Base-by-base conservation (phyloP, 1,140 invertebrate species). In the Anoplophora glabripennis region DNA sequence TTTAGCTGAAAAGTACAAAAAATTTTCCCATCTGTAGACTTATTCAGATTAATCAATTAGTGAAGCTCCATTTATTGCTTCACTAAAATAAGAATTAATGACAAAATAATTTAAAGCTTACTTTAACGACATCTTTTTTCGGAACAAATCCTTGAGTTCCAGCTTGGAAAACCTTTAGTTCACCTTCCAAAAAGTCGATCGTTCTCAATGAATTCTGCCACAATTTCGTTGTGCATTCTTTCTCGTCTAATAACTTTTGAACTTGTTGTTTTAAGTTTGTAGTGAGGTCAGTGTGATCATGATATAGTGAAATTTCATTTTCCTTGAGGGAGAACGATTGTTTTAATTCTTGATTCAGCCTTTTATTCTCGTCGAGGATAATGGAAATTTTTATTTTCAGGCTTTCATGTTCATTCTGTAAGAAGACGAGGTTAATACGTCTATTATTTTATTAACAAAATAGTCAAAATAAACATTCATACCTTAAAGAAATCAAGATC, bases 241-340 rank as follows among this genome's bases (percentile, higher is more conserved):
- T 75, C 60, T 75, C 73, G 46, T 69, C 36, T 46, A 61, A 42
- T 3, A 67, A 37, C 10, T 17, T 38, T 41, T 64, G 36, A 8
- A 75, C 61, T 63, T 74, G 73, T 15, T 61, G 44, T 65, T 70
- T 69, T 28, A 75, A 63, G 62, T 74, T 75, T 41, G 66, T 52
- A 17, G 70, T 56, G 12, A 73, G 44, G 52, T 70, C 49, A 10
- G 54, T 37, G 38, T 63, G 59, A 34, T 63, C 54, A n/a, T 54
- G 35, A 44, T 63, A 56, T 8, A 46, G 4, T 1, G 34, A n/a
- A 21, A 58, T 11, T 33, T 35, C 42, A 53, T 51, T 36, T 60
- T 57, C 53, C 51, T 65, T 57, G 10, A 28, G 9, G 21, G 40
- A 57, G 17, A 66, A 53, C 21, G 53, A 18, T 38, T 69, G 46